phyloP scores from a whole-genome alignment of 2,888 invertebrate genomes.

The Sphinx pinastri region DNA sequence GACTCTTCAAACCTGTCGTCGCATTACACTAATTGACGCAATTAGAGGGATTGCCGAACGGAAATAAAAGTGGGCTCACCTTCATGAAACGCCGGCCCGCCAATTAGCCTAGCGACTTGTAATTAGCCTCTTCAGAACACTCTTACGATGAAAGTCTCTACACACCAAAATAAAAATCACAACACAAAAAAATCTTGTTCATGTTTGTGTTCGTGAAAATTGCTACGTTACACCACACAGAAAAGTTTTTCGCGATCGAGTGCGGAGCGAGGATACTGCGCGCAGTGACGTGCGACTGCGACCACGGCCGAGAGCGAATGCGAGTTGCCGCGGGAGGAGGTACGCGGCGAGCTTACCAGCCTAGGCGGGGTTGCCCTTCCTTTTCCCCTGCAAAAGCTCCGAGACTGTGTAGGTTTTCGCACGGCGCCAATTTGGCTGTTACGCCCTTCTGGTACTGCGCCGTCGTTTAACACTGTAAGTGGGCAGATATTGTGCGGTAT shows the following conservation, averaged over 20 bases:
- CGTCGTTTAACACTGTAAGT: slow-evolving; percentile 78
- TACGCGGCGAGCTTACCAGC: slow-evolving; percentile 38
- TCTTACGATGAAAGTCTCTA: slow-evolving; percentile 62
- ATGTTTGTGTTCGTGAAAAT: slow-evolving; percentile 54
- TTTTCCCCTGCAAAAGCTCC: slow-evolving; percentile 70
- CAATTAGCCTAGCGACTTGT: slow-evolving; percentile 79
- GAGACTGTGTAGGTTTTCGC: slow-evolving; percentile 73
- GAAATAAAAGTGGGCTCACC: slow-evolving; percentile 84
- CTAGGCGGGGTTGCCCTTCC: slow-evolving; percentile 75
- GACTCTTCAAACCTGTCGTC: slow-evolving; percentile 81
- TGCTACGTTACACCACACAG: slow-evolving; percentile 63
- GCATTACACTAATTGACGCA: slow-evolving; percentile 84
- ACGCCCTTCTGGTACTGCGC: slow-evolving; percentile 53
- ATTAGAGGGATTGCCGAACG: slow-evolving; percentile 84
- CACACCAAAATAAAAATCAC: slow-evolving; percentile 65
- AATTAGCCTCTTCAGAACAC: slow-evolving; percentile 78
- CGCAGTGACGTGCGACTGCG: slow-evolving; percentile 57
- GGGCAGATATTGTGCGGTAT: slow-evolving; percentile 79
- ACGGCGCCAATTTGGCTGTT: slow-evolving; percentile 51
- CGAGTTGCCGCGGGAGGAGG: slow-evolving; percentile 55
- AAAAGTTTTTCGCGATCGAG: slow-evolving; percentile 82
- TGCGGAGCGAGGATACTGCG: slow-evolving; percentile 36
- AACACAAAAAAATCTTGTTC: slow-evolving; percentile 65
- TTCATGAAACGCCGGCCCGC: slow-evolving; percentile 82
- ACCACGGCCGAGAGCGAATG: slow-evolving; percentile 70